phyloP scores from a whole-genome alignment of 2,888 invertebrate species.

The Ametastegia equiseti region DNA sequence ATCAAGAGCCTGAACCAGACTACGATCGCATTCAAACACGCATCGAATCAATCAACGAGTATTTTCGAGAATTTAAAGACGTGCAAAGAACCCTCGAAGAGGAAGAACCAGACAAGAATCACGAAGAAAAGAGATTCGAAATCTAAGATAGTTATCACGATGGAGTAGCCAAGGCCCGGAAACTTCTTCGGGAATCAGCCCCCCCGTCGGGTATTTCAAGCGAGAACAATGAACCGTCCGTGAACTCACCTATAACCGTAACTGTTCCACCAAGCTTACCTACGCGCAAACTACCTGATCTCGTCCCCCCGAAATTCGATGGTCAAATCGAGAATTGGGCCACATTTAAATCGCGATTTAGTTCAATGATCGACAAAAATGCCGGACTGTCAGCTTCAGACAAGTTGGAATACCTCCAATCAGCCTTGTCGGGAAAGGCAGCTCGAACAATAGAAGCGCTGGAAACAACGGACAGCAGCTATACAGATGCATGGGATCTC shows the following conservation, averaged over 20 bases:
- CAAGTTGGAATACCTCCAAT: background rate
- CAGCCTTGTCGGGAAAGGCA: slow-evolving; percentile 1
- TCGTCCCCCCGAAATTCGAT: background rate
- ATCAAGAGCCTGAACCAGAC: background rate
- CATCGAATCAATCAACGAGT: slow-evolving; percentile 1
- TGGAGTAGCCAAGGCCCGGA: slow-evolving; percentile 19
- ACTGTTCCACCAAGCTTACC: background rate
- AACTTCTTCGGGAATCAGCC: background rate
- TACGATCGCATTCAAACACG: slow-evolving; percentile 38
- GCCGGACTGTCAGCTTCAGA: background rate
- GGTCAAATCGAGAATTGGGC: slow-evolving; percentile 4
- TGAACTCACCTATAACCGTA: background rate
- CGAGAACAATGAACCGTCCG: background rate
- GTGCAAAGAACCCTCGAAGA: slow-evolving; percentile 31
- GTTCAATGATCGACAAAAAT: slow-evolving; percentile 5
- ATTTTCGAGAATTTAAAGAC: slow-evolving; percentile 41
- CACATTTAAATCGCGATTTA: background rate
- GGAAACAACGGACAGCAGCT: background rate
- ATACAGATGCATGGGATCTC: background rate
- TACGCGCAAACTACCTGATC: background rate
- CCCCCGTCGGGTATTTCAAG: background rate
- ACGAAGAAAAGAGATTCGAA: slow-evolving; percentile 6
- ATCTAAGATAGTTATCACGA: slow-evolving; percentile 15
- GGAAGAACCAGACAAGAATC: slow-evolving; percentile 25
- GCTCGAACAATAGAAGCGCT: no score